Base-by-base conservation (phyloP, 2,888 invertebrate species). In the Globia sparganii region DNA sequence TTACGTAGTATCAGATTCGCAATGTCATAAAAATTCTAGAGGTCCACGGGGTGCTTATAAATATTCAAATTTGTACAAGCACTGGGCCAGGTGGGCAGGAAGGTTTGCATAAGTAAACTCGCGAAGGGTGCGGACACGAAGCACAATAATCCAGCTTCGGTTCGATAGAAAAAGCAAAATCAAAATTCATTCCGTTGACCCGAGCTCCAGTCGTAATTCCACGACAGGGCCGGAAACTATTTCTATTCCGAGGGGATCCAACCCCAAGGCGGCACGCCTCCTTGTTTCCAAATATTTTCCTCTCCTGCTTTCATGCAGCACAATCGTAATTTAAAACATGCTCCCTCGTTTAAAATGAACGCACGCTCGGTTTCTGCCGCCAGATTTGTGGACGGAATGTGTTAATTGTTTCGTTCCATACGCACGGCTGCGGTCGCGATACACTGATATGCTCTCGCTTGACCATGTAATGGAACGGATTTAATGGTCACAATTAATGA, bases 171-270 rank as follows among this genome's bases (percentile, higher is more conserved):
- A 95, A 94, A 94, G 91, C 94, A 91, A 93, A 95, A 95, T 95
- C 95, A 94, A 94, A 96, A 96, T 96, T 96, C 95, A 95, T 95
- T 95, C 93, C 92, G 91, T 91, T 95, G 94, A 95, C 95, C 95
- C 94, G 86, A 82, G 88, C 84, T 68, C 82, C 89, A 91, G 88
- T 90, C 92, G 94, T 95, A 95, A 95, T 94, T 94, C 92, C 91
- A 90, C 84, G 89, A 86, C 86, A 89, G 90, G 90, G 86, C 91
- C 93, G 92, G 93, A 95, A 95, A 95, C 96, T 96, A 96, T 96
- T 96, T 94, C 94, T 92, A 94, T 95, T 94, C 94, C 87, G 91
- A 92, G 91, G 94, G 95, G 94, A 91, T 92, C 84, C 89, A 89
- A 92, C 93, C 94, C 93, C 90, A 89, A 87, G 92, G 91, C 90